Evolutionary conservation across 92 coral and sea anemone species (phyloP).

Genomic region (Epizoanthus fatuus): DNA sequence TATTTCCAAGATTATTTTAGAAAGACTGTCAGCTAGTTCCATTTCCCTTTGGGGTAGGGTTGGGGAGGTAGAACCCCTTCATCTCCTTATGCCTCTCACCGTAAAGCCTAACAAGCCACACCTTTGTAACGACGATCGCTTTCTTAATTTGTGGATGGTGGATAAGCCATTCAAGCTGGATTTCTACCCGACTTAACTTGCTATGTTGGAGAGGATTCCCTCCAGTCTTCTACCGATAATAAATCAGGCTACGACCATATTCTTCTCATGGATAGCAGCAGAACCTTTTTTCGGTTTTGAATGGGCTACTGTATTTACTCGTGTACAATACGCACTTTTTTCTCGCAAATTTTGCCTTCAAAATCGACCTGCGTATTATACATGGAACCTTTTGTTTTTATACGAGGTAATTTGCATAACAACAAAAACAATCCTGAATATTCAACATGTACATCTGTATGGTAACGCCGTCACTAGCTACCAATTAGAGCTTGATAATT

Average conservation of each 20-base stretch:
- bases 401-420: no score
- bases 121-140: conserved; percentile 27
- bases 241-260: conserved; percentile 51
- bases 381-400: no score
- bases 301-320: conserved; percentile 19
- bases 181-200: background rate
- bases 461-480: no score
- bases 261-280: conserved; percentile 22
- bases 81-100: conserved; percentile 35
- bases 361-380: no score
- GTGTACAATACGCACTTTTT: no score
- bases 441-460: no score
- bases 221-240: conserved; percentile 18
- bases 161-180: conserved; percentile 29
- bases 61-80: conserved; percentile 31
- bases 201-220: background rate
- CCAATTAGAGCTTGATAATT: no score
- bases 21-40: conserved; percentile 14
- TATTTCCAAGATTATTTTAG: conserved; percentile 17
- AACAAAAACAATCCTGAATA: no score
- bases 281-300: conserved; percentile 58
- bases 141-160: conserved; percentile 44
- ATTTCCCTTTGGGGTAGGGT: conserved; percentile 35
- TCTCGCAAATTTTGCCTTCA: no score
- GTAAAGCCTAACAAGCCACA: conserved; percentile 42